Base-by-base conservation (phyloP, 2,113 vertebrate species). In the Ovis canadensis region DNA sequence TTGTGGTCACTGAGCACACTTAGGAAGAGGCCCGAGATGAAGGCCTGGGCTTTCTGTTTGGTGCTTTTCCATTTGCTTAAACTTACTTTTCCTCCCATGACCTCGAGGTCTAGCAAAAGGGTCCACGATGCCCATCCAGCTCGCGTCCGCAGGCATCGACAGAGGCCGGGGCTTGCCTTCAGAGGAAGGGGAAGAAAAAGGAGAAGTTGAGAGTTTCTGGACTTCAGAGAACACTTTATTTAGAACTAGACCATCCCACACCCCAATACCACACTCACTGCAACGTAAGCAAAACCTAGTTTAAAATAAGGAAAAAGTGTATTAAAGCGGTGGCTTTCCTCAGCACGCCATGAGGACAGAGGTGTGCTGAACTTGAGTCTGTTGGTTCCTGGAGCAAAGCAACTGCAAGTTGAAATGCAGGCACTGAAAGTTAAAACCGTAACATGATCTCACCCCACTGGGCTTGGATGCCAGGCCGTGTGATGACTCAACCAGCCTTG, bases 151-250 rank as follows among this genome's bases (percentile, higher is more conserved):
- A 25, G 99, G 99, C 99, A 99, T 99, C 96, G 99, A 99, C 96
- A 99, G 96, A 5, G 99, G 99, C 40, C 99, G 99, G 80, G 99
- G 99, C 98, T 99, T 99, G 96, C 99, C 99, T 99, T 97, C 29
- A 89, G 62, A 74, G 57, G 54, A 5, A 98, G 23, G 1, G 97
- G 0, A 84, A 90, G 64, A 33, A 86, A 93, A 4, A 1, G 25
- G 62, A 77, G 9, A 25, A 52, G 94, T 25, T 62, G 89, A 81
- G 21, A 52, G 1, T 25, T 15, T 67, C 50, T 33, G 77, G 60
- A 29, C 29, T 77, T 45, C 36, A 16, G 6, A 84, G 88, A 90
- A 0, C 2, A 48, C 3, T 43, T 88, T 80, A 55, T 55, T 97
- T 77, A 36, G 48, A 27, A 94, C n/a, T 25, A 55, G n/a, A 50